Conservation (phyloP, 2,113 vertebrate genomes). For the Craseonycteris thonglongyai region DNA sequence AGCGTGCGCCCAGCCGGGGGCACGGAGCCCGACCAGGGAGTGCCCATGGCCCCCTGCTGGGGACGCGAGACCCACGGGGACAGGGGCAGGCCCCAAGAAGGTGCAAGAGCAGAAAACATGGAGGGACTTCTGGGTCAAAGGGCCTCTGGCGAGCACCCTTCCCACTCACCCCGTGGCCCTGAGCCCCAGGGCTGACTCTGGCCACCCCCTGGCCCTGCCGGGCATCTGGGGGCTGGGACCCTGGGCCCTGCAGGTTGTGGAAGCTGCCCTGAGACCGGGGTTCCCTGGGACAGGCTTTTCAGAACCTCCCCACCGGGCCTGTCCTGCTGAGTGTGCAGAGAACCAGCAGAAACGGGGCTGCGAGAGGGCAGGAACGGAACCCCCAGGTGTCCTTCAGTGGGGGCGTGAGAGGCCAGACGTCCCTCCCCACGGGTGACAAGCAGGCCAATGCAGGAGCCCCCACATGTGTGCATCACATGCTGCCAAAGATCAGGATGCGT, state of each 20-base stretch:
- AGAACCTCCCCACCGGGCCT: not conserved
- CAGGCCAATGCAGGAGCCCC: not conserved
- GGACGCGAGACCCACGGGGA: not conserved
- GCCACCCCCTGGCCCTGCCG: not conserved
- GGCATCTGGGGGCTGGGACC: not conserved
- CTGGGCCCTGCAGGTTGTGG: not conserved
- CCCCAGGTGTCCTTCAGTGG: not conserved
- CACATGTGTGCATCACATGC: rapidly evolving
- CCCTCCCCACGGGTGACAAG: rapidly evolving
- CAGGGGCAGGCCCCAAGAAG: rapidly evolving
- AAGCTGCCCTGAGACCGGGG: not conserved
- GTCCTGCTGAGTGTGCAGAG: not conserved
- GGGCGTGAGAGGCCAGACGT: not conserved
- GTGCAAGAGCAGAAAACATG: not conserved
- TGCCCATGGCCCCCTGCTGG: not conserved
- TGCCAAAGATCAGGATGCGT: not conserved
- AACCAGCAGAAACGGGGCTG: too few species aligned
- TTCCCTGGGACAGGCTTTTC: not conserved
- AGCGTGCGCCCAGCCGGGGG: not conserved
- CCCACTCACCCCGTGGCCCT: rapidly evolving
- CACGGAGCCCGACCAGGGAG: not conserved
- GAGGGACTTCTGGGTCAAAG: too few species aligned
- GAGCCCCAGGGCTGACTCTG: rapidly evolving
- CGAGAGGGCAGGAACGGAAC: not conserved
- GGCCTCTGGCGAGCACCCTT: rapidly evolving